Conservation (phyloP, 2,888 invertebrate genomes). For the Harmothoe impar region DNA sequence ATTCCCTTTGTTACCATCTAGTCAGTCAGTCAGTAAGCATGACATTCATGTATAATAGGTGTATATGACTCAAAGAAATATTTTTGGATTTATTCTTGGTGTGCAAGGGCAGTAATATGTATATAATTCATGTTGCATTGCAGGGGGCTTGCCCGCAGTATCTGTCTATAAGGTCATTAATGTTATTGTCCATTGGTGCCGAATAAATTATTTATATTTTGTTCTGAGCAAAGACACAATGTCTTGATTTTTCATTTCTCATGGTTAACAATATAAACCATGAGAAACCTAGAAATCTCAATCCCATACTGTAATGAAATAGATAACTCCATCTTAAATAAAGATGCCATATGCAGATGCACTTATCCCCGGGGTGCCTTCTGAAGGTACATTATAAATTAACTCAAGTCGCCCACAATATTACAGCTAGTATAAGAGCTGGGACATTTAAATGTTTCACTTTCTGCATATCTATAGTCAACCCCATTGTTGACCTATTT, state of each 20-base stretch:
- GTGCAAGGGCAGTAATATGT: not conserved
- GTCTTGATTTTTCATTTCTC: not conserved
- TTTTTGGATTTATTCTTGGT: conserved; percentile 33
- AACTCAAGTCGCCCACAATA: too few relatives aligned
- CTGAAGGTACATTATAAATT: too few relatives aligned
- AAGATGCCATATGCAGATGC: too few relatives aligned
- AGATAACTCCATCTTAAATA: too few relatives aligned
- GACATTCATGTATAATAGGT: not conserved
- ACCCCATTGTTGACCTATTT: too few relatives aligned
- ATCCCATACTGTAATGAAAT: too few relatives aligned
- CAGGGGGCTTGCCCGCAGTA: not conserved
- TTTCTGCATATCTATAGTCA: too few relatives aligned
- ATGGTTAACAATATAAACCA: too few relatives aligned
- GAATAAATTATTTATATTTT: conserved; percentile 61
- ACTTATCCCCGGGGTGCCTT: too few relatives aligned
- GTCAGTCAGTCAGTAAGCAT: not conserved
- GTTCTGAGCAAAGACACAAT: conserved; percentile 50
- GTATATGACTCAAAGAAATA: not conserved
- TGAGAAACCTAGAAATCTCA: too few relatives aligned
- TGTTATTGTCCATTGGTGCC: conserved; percentile 51
- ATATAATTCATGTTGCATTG: conserved; percentile 36
- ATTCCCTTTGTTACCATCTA: not conserved
- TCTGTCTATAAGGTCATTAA: not conserved
- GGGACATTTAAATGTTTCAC: too few relatives aligned
- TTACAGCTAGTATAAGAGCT: too few relatives aligned